Evolutionary conservation across 2,888 invertebrate species (phyloP).

Genomic region (Caenorhabditis imperialis): DNA sequence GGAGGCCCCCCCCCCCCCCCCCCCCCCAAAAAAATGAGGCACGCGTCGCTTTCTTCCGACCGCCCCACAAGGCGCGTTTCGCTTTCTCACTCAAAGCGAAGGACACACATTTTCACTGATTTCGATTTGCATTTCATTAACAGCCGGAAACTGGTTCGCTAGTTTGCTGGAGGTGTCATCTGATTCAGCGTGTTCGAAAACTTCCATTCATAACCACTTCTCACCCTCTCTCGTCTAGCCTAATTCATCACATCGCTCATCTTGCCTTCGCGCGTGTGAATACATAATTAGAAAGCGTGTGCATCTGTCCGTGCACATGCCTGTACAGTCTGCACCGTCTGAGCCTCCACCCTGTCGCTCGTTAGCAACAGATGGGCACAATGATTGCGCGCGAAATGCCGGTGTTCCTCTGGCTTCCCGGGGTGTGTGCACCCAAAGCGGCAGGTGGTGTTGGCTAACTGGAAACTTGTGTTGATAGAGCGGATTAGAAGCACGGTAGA

Average conservation of each 20-base stretch:
- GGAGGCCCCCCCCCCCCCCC: slow-evolving; percentile 8
- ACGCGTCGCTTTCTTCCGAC: slow-evolving; percentile 33
- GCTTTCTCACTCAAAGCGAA: slow-evolving; percentile 15
- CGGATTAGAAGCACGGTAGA: no score
- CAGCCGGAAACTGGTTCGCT: slow-evolving; percentile 35
- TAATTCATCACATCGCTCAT: slow-evolving; percentile 1
- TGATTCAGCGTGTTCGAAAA: neutral
- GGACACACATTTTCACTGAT: slow-evolving; percentile 22
- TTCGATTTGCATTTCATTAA: slow-evolving; percentile 49
- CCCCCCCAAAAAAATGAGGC: slow-evolving; percentile 37
- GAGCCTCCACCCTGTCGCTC: slow-evolving; percentile 1
- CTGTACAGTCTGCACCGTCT: slow-evolving; percentile 16
- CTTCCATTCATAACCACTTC: neutral
- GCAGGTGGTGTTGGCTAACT: slow-evolving; percentile 11
- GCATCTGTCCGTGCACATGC: slow-evolving; percentile 26
- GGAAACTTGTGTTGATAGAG: no score
- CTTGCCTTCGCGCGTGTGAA: slow-evolving; percentile 8
- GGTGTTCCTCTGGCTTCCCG: slow-evolving; percentile 33
- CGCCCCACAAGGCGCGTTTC: slow-evolving; percentile 14
- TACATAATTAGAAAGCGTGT: slow-evolving; percentile 35
- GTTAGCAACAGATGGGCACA: slow-evolving; percentile 25
- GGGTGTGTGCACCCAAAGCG: slow-evolving; percentile 6
- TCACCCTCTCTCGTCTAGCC: neutral
- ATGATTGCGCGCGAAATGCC: slow-evolving; percentile 35
- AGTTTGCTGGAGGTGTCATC: neutral